Base-by-base conservation (phyloP, 2,888 invertebrate species). In the Drosophila parthenogenetica region DNA sequence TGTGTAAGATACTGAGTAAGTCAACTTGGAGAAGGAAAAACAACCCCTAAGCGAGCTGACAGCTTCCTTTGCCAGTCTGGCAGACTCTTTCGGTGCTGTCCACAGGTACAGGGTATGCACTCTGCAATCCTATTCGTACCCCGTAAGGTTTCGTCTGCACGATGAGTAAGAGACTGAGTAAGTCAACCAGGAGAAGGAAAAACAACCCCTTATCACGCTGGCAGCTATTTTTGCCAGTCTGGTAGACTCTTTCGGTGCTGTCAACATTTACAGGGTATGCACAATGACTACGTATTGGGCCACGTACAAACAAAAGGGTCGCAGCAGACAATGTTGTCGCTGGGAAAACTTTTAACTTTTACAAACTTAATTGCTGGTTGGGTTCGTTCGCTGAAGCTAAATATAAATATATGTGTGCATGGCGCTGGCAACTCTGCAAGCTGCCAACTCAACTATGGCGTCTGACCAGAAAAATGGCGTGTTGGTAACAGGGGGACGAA, bases 351-450 rank as follows among this genome's bases (percentile, higher is more conserved):
- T 88, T 81, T 73, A 83, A 85, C 84, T 84, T 88, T 77, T 65
- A 49, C 87, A 79, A 85, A 89, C 89, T 79, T 89, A 85, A 89
- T 85, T 85, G 89, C 77, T 81, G 64, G 58, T 70, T 53, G 79
- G 74, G 70, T 13, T 60, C 29, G 74, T 43, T 63, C 62, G 55
- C 46, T 61, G 40, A 10, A 5, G 37, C 62, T 63, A 73, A 63
- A 77, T 77, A 73, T 48, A 62, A 48, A 42, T 49, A 35, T 50
- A 45, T n/a, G 22, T 16, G 22, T 57, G 19, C 25, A 25, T 35
- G 51, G 39, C 54, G 37, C 48, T n/a, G 13, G 40, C 35, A 43
- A 45, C 42, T 19, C 25, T 14, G 39, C 50, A 43, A 51, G 37
- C 62, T 51, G 76, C 14, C 19, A 51, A 53, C 62, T 58, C 35